Evolutionary conservation across 2,113 vertebrate species (phyloP), one percentile per base, ranked within the genome.

Genomic region (Bos javanicus): DNA sequence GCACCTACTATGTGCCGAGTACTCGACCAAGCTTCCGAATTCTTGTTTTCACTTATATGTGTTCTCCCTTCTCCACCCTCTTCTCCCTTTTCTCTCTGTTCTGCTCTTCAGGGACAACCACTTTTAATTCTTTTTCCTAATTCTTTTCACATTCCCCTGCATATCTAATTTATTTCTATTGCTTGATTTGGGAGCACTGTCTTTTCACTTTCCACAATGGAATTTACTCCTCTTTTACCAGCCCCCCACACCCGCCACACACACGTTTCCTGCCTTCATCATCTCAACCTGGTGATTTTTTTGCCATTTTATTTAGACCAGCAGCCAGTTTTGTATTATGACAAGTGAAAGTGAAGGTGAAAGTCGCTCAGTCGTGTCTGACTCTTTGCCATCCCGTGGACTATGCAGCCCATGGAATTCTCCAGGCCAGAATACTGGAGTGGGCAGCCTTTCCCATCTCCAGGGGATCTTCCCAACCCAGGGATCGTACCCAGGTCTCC

Each of bases 241-340:
- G 0, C 80, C 39, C 21, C 60, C 10, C 13, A 1, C 52, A 2
- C 9, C 28, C 14, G 1, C 8, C 5, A 7, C 0, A 0, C 0
- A 14, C 56, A 28, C 4, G 3, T 39, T 14, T 33, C 57, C 46
- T n/a, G n/a, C 39, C 25, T n/a, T 21, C n/a, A 7, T 5, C 1
- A 2, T 88, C 11, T 23, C 64, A 5, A 2, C 48, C 0, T 19
- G 54, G 4, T 13, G 16, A 11, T 1, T 1, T 39, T 39, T 25
- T 71, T 71, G 3, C 28, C 88, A 19, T 91, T 67, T 71, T 7
- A 11, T 50, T 26, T 25, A 15, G 26, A 15, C 7, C 15, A 7
- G 7, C 12, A 39, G 39, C 28, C 50, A 13, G 26, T n/a, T 21
- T 13, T 39, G n/a, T 25, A 16, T 9, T 12, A 15, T 1, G 10